Base-by-base conservation (phyloP, 2,888 invertebrate species). In the Cryptus armator region DNA sequence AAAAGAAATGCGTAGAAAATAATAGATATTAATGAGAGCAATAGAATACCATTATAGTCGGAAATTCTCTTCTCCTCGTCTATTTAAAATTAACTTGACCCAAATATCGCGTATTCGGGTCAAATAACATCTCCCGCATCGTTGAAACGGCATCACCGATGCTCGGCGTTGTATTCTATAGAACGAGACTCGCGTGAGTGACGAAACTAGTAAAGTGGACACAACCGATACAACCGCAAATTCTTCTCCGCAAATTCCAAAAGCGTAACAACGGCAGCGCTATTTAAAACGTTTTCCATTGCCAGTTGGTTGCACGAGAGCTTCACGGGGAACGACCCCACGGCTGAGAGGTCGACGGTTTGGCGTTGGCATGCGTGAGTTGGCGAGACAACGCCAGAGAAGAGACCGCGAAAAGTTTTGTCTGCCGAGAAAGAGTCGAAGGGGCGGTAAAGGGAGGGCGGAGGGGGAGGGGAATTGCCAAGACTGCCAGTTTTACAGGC, bases 71-170 rank as follows among this genome's bases (percentile, higher is more conserved):
- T 7, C 44, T 29, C 6, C 29, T 70, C 43, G 32, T 46, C 53
- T 24, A 48, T 71, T 64, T 70, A 48, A 74, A 78, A 70, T 74
- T 29, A 48, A 19, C 68, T 75, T 71, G 64, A 84, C 76, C 85
- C 64, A 72, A 74, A 83, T 87, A 32, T 29, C 59, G 85, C 78
- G 88, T 87, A 93, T 91, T 88, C 92, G 87, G 93, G 93, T 93
- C 92, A 92, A 89, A 90, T 87, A 19, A 89, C 86, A 89, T 91
- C 93, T 92, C 93, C 93, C 92, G 90, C 92, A 85, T 91, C 87
- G 92, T 83, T 88, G 85, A 81, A 84, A 84, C 89, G 88, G 86
- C 87, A 86, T 62, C 48, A 62, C 70, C n/a, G 32, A 44, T 76
- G 14, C 66, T 53, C 43, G 16, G 32, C 24, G 37, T 6, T 37